These are phyloP conservation scores for Sylvicola cinctus DNA, from an alignment of 2,888 invertebrate genomes.

Conservation along the genomic window DNA sequence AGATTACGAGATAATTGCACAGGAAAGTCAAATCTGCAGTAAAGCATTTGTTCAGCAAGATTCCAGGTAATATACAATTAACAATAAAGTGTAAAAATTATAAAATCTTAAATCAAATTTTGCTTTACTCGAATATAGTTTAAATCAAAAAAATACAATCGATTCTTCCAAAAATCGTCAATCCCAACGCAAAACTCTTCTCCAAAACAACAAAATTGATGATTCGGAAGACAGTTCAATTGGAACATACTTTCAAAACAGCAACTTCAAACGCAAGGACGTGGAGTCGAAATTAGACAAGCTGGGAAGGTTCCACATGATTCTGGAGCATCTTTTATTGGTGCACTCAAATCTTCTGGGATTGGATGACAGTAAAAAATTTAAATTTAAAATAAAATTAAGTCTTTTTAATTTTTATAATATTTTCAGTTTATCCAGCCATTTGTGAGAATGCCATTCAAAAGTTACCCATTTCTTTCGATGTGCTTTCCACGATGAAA, in stretches of 20 bases:
- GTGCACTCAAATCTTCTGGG: slow-evolving; percentile 21
- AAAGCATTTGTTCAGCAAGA: background rate
- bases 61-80: background rate
- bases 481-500: slow-evolving; percentile 11
- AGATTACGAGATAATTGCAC: slow-evolving; percentile 23
- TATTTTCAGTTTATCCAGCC: slow-evolving; percentile 14
- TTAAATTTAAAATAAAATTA: too few relatives aligned
- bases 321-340: slow-evolving; percentile 21
- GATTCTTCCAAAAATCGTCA: too few relatives aligned
- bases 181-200: slow-evolving; percentile 14
- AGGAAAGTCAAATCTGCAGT: slow-evolving; percentile 21
- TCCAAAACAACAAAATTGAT: background rate
- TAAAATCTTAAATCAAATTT: background rate
- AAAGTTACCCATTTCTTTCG: slow-evolving; percentile 11
- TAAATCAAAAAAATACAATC: too few relatives aligned
- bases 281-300: slow-evolving; percentile 16
- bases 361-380: slow-evolving; percentile 16
- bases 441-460: slow-evolving; percentile 17
- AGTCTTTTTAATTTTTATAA: slow-evolving; percentile 1
- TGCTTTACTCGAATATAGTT: too few relatives aligned
- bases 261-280: slow-evolving; percentile 16
- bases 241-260: slow-evolving; percentile 20
- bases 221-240: slow-evolving; percentile 2
- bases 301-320: slow-evolving; percentile 20
- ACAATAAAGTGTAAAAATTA: background rate